phyloP scores from a whole-genome alignment of 2,797 vertebrate genomes.

The Harpagifer antarcticus region DNA sequence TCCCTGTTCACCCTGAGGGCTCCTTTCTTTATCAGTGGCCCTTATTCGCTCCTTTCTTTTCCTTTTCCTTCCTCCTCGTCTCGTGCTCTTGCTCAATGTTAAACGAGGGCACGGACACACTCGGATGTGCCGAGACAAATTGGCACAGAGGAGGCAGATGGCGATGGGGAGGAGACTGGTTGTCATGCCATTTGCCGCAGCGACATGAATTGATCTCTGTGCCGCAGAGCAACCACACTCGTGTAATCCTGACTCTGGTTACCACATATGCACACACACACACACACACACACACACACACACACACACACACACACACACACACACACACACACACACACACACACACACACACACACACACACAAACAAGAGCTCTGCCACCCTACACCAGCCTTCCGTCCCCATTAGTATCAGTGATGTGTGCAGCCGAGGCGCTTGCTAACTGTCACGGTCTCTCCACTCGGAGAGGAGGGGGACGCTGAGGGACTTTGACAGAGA shows the following conservation, averaged over 20 bases:
- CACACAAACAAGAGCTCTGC: slow-evolving; percentile 13
- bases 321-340: slow-evolving; percentile 6
- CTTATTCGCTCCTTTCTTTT: slow-evolving; percentile 11
- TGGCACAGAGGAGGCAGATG: slow-evolving; percentile 78
- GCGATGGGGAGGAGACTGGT: slow-evolving; percentile 74
- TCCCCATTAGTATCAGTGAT: slow-evolving; percentile 79
- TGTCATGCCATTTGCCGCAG: slow-evolving; percentile 68
- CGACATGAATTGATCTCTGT: slow-evolving; percentile 76
- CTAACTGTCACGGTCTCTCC: slow-evolving; percentile 66
- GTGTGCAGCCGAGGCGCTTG: slow-evolving; percentile 64
- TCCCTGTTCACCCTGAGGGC: slow-evolving; percentile 17
- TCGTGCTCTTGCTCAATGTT: slow-evolving; percentile 57
- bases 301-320: slow-evolving; percentile 4
- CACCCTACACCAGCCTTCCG: slow-evolving; percentile 58
- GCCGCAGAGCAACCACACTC: slow-evolving; percentile 57
- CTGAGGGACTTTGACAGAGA: slow-evolving; percentile 68
- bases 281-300: slow-evolving; percentile 8
- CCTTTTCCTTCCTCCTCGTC: slow-evolving; percentile 17
- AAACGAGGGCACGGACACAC: slow-evolving; percentile 73
- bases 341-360: background rate
- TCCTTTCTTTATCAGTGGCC: slow-evolving; percentile 26
- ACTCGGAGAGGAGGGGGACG: slow-evolving; percentile 39
- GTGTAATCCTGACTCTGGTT: slow-evolving; percentile 63
- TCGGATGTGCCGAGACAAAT: slow-evolving; percentile 79
- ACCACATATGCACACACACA: background rate